These are phyloP conservation scores for Phataginus tetradactyla DNA, from an alignment of 2,797 vertebrate genomes.

Conservation along the genomic window DNA sequence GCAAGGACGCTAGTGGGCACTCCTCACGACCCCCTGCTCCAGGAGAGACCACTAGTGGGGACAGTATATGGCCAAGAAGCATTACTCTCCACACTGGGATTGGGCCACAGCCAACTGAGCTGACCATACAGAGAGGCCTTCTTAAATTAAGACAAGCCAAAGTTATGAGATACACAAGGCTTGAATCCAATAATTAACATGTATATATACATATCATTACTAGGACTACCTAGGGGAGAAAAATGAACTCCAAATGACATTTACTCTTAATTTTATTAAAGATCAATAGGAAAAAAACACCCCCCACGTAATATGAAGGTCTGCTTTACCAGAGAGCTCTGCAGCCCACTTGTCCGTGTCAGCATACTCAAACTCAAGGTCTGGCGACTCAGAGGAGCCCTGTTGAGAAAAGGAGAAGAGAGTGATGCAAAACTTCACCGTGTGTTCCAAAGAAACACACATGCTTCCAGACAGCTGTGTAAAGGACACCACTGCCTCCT, in stretches of 20 bases:
- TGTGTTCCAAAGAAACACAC: background rate
- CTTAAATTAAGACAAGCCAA: background rate
- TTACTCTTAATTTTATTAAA: constrained; percentile 9
- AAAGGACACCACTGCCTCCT: background rate
- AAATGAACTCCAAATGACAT: background rate
- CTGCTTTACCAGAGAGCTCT: constrained; percentile 94
- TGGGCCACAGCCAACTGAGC: background rate
- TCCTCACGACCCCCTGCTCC: background rate
- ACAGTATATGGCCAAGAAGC: background rate
- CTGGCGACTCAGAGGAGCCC: constrained; percentile 96
- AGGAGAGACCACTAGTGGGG: background rate
- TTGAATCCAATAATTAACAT: background rate
- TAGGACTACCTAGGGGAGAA: background rate
- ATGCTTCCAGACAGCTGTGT: background rate
- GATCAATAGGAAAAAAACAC: background rate
- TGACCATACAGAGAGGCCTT: background rate
- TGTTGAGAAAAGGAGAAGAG: constrained; percentile 77
- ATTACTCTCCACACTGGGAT: background rate
- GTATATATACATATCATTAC: background rate
- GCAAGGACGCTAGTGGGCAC: background rate
- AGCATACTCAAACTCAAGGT: constrained; percentile 97
- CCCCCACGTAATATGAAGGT: background rate
- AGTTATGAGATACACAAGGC: background rate
- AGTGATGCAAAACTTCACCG: background rate
- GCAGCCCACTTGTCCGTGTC: constrained; percentile 96